Percentiles rank a stretch among this genome's conserved stretches.
These are phyloP conservation scores for Hydractinia symbiolongicarpus DNA, from an alignment of 30 jellyfish, hydroid and myxozoan species.

Conservation along the genomic window DNA sequence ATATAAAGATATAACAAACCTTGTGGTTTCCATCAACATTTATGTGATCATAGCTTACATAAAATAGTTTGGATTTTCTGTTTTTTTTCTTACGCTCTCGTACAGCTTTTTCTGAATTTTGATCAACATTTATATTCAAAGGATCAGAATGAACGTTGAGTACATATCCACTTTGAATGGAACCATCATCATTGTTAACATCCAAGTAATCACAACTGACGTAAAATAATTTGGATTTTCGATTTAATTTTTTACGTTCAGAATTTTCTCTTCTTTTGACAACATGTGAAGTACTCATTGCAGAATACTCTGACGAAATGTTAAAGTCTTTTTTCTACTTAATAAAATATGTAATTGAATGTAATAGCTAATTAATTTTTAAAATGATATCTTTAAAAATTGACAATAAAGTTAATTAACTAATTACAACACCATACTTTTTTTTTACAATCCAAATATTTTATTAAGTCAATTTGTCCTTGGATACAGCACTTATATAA, in stretches of 20 bases:
- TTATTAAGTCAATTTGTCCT: too few relatives aligned
- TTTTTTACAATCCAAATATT: too few relatives aligned
- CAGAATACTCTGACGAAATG: too few relatives aligned
- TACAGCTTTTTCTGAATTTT: constrained; percentile 6
- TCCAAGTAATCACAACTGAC: constrained; percentile 54
- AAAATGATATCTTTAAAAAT: too few relatives aligned
- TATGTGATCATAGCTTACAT: constrained; percentile 68
- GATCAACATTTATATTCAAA: constrained; percentile 2
- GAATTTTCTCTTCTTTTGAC: neutral
- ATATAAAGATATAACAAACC: too few relatives aligned
- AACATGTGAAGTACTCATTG: too few relatives aligned
- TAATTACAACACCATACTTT: too few relatives aligned
- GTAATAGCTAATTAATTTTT: too few relatives aligned
- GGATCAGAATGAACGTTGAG: constrained; percentile 25
- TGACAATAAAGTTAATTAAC: too few relatives aligned
- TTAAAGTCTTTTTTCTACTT: too few relatives aligned
- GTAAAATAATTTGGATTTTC: constrained; percentile 44
- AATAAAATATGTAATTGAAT: too few relatives aligned
- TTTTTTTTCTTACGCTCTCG: constrained; percentile 22
- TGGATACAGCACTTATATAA: too few relatives aligned
- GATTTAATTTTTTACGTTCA: constrained; percentile 19
- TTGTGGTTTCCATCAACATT: neutral
- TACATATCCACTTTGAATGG: constrained; percentile 7
- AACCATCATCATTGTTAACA: neutral
- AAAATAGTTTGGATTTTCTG: constrained; percentile 68